Conservation (phyloP, 2,113 vertebrate species). For the Gymnorhina tibicen region DNA sequence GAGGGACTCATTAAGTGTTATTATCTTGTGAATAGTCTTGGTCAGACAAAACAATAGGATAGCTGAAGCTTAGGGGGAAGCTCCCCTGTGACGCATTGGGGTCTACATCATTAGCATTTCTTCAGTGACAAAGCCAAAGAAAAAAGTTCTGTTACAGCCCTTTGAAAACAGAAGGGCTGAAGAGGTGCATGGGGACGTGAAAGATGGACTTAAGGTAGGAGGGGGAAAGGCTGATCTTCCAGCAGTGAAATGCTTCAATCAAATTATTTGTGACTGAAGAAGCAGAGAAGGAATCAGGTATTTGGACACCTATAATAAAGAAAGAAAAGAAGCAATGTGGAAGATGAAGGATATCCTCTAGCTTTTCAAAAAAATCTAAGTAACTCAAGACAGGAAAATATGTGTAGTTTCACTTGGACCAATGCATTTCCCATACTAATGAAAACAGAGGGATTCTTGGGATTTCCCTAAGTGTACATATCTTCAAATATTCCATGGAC, state of each 20-base stretch:
- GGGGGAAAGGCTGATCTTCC: not conserved
- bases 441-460: not conserved
- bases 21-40: slow-evolving; percentile 56
- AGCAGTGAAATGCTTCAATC: not conserved
- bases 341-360: not conserved
- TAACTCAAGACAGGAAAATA: not conserved
- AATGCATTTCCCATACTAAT: not conserved
- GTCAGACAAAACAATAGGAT: slow-evolving; percentile 50
- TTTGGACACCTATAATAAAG: not conserved
- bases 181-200: not conserved
- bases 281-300: not conserved
- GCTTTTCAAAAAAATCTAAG: not conserved
- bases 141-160: not conserved
- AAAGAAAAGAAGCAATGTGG: not conserved
- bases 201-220: not conserved
- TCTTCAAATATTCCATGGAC: not conserved
- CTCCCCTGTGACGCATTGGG: not conserved
- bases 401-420: accelerated
- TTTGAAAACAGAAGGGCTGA: not conserved
- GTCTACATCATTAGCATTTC: not conserved
- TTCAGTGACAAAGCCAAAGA: not conserved
- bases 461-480: not conserved
- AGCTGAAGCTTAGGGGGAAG: slow-evolving; percentile 26
- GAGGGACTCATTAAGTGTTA: slow-evolving; percentile 50
- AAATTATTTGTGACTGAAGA: not conserved